These are phyloP conservation scores for Athrips mouffetella DNA, from an alignment of 2,888 invertebrate species.

Conservation along the genomic window DNA sequence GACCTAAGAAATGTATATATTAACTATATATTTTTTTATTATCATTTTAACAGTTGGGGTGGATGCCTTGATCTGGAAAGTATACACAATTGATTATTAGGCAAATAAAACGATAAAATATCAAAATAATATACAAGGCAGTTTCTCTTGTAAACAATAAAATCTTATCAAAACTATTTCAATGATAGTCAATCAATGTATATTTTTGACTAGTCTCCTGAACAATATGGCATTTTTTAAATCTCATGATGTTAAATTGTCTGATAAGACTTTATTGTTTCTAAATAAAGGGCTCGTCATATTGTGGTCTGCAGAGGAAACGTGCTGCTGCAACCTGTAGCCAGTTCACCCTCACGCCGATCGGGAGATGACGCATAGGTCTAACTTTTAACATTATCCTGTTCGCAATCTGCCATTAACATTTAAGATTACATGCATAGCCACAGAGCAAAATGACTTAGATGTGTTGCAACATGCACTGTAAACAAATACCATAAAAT, in stretches of 20 bases:
- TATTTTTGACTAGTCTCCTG: slow-evolving; percentile 14
- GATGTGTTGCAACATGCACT: not conserved
- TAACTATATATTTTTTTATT: slow-evolving; percentile 3
- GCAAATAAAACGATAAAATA: slow-evolving; percentile 25
- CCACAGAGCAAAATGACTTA: not conserved
- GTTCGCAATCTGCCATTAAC: too few species aligned
- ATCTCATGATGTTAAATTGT: not conserved
- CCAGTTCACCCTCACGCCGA: not conserved
- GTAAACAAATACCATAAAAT: slow-evolving; percentile 15
- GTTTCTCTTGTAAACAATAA: slow-evolving; percentile 19
- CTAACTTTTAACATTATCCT: too few species aligned
- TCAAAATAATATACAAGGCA: slow-evolving; percentile 19
- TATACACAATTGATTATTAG: slow-evolving; percentile 22
- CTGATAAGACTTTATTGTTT: slow-evolving; percentile 13
- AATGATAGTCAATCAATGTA: slow-evolving; percentile 18
- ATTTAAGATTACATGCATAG: not conserved
- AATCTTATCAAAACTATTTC: slow-evolving; percentile 20
- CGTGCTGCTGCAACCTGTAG: not conserved
- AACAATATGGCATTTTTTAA: not conserved
- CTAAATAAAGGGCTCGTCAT: not conserved
- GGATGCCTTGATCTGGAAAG: slow-evolving; percentile 15
- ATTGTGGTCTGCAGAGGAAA: not conserved
- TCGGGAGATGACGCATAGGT: too few species aligned
- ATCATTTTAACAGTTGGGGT: not conserved
- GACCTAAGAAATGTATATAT: slow-evolving; percentile 7